phyloP scores from a whole-genome alignment of 2,888 invertebrate species.

The Cantharis nigra region DNA sequence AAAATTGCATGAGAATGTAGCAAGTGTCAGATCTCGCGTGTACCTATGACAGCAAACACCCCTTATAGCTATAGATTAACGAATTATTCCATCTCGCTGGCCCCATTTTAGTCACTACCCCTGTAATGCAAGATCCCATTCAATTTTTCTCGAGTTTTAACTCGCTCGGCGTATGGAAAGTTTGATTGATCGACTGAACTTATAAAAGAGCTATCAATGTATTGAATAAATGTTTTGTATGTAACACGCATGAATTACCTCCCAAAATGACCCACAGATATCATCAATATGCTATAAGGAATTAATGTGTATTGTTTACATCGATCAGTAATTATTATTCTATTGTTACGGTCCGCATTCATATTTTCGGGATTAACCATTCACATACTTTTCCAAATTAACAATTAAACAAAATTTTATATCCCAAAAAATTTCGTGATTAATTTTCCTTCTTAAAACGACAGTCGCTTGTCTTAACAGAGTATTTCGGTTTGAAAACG shows the following conservation, averaged over 20 bases:
- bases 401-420: background rate
- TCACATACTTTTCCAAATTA: background rate
- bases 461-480: background rate
- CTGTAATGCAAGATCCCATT: slow-evolving; percentile 30
- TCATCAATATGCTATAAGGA: slow-evolving; percentile 47
- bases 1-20: slow-evolving; percentile 49
- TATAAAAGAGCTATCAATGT: slow-evolving; percentile 51
- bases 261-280: slow-evolving; percentile 46
- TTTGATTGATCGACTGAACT: slow-evolving; percentile 49
- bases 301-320: slow-evolving; percentile 46
- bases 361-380: background rate
- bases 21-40: slow-evolving; percentile 46
- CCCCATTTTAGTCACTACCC: slow-evolving; percentile 46
- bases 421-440: background rate
- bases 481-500: slow-evolving; percentile 10
- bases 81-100: slow-evolving; percentile 53
- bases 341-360: background rate
- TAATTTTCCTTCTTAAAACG: background rate
- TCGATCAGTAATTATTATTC: slow-evolving; percentile 28
- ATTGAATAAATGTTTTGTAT: slow-evolving; percentile 50
- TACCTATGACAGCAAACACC: slow-evolving; percentile 43
- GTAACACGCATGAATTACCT: slow-evolving; percentile 48
- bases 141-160: slow-evolving; percentile 25
- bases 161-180: slow-evolving; percentile 29
- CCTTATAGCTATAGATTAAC: slow-evolving; percentile 51